A percentile compares a stretch with the other conserved stretches of the same genome.
These are phyloP conservation scores for Semicossyphus pulcher DNA, from an alignment of 2,113 vertebrate genomes.

Conservation along the genomic window DNA sequence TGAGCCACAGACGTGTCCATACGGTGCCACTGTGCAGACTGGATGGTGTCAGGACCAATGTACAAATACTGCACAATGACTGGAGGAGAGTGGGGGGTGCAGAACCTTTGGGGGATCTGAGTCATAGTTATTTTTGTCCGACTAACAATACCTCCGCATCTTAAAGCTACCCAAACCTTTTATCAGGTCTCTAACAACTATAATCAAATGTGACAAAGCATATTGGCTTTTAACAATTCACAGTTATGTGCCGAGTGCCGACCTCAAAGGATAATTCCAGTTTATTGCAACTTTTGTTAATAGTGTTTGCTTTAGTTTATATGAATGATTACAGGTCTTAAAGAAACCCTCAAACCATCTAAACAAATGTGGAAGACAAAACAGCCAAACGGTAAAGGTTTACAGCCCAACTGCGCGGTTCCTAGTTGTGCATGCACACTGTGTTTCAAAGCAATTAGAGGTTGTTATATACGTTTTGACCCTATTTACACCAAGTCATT, in stretches of 20 bases:
- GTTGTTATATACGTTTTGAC: too few species aligned
- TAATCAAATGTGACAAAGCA: neutral
- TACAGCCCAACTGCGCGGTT: too few species aligned
- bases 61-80: constrained; percentile 66
- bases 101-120: constrained; percentile 28
- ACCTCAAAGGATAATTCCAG: neutral
- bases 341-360: neutral
- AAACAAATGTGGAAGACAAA: neutral
- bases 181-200: neutral
- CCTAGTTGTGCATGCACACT: too few species aligned
- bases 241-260: neutral
- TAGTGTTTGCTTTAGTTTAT: too few species aligned
- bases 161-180: neutral
- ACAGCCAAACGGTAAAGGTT: too few species aligned
- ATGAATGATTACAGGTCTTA: neutral
- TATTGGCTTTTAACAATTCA: neutral
- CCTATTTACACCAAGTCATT: neutral
- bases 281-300: too few species aligned
- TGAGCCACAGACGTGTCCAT: constrained; percentile 56
- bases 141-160: constrained; percentile 11
- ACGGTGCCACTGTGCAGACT: constrained; percentile 52
- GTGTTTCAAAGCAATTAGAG: too few species aligned
- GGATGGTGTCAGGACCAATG: constrained; percentile 63
- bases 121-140: constrained; percentile 20
- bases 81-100: constrained; percentile 34